Base-by-base conservation (phyloP, 2,888 invertebrate genomes). In the Thera britannica region DNA sequence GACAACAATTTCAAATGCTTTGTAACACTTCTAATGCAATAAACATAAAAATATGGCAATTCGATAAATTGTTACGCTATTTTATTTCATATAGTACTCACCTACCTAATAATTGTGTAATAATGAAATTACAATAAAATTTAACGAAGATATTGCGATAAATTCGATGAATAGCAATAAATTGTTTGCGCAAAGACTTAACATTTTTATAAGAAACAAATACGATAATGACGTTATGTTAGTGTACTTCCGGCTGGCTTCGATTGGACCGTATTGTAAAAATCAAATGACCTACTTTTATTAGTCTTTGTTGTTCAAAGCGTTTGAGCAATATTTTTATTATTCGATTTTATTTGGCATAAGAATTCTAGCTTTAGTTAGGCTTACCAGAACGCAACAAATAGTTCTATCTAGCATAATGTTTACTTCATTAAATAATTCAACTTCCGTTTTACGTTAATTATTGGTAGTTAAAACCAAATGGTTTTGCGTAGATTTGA, bases 1-100 rank as follows among this genome's bases (percentile, higher is more conserved):
- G 49, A 71, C 71, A 68, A 70, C 58, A 49, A 67, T 70, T 72
- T 72, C 63, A 65, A 71, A 71, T 76, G 70, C 71, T 60, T 65
- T 71, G 73, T 71, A 74, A 75, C 73, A 72, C 72, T 46, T 46
- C 3, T 68, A 68, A 49, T 72, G 72, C 71, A 75, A 75, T 75
- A 44, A 34, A 35, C 46, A 68, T 66, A 68, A 70, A 65, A 71
- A 67, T 72, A 61, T 71, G 70, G 70, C 74, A 71, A 71, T 77
- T 69, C 38, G 59, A 69, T 74, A 70, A 65, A 71, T 67, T 59
- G 75, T 74, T 73, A 71, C 69, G 63, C 59, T 75, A 55, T 67
- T 70, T 80, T 80, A 78, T 77, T 76, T 77, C 73, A 78, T 72
- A n/a, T n/a, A n/a, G 9, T 68, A 71, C 23, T 23, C 23, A 23